phyloP scores from a whole-genome alignment of 2,888 invertebrate genomes.

The Laothoe populi region DNA sequence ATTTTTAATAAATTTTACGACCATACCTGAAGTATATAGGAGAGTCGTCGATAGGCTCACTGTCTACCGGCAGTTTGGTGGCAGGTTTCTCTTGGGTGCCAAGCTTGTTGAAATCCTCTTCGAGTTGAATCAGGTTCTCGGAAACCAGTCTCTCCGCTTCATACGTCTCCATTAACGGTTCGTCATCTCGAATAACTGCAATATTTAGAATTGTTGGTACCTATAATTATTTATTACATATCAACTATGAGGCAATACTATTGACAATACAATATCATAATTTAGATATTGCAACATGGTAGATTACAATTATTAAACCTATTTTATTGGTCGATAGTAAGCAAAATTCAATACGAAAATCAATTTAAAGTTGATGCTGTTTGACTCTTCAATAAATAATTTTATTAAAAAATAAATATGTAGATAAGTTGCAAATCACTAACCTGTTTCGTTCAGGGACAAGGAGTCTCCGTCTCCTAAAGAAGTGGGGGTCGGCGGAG shows the following conservation, averaged over 20 bases:
- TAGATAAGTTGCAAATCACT: slow-evolving; percentile 30
- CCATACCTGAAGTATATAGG: slow-evolving; percentile 89
- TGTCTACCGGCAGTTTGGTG: slow-evolving; percentile 59
- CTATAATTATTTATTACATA: no score
- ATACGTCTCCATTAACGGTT: slow-evolving; percentile 81
- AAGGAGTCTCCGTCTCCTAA: slow-evolving; percentile 71
- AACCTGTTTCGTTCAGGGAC: slow-evolving; percentile 72
- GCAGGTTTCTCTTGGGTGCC: slow-evolving; percentile 68
- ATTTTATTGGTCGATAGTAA: no score
- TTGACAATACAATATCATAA: no score
- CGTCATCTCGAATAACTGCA: slow-evolving; percentile 73
- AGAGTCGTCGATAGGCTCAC: slow-evolving; percentile 79
- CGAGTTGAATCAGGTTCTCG: slow-evolving; percentile 88
- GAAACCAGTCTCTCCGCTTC: slow-evolving; percentile 86
- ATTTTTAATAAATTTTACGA: no score
- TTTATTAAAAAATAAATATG: neutral
- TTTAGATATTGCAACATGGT: no score
- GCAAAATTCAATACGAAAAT: no score
- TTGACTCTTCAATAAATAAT: no score
- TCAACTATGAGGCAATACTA: no score
- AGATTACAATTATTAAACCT: no score
- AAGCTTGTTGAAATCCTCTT: slow-evolving; percentile 84
- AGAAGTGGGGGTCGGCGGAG: slow-evolving; percentile 78
- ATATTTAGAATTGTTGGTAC: slow-evolving; percentile 18
- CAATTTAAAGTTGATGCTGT: no score